Conservation (phyloP, 92 coral and sea anemone species). For the Epizoanthus rinbou region DNA sequence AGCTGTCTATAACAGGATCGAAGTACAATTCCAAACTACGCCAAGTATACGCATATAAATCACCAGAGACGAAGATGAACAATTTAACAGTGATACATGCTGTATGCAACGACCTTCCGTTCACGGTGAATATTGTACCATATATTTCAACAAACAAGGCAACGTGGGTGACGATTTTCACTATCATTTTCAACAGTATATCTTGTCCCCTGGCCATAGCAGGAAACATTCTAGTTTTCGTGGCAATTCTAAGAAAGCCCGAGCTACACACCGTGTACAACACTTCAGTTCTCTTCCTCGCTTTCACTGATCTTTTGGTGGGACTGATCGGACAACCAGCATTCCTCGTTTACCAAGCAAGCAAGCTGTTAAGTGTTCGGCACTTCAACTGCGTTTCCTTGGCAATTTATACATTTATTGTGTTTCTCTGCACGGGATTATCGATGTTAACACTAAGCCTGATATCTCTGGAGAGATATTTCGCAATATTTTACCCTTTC, state of each 20-base stretch:
- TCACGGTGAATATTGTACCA: conserved; percentile 64
- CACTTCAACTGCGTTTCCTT: conserved; percentile 40
- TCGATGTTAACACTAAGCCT: conserved; percentile 38
- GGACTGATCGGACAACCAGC: conserved; percentile 66
- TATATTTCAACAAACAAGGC: conserved; percentile 50
- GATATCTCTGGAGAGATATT: conserved; percentile 37
- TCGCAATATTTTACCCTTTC: conserved; percentile 47
- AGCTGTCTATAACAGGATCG: no score
- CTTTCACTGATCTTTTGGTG: conserved; percentile 62
- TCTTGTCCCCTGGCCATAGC: conserved; percentile 66
- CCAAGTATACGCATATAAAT: no score
- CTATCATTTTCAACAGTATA: conserved; percentile 67
- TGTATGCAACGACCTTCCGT: conserved; percentile 55
- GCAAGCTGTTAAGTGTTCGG: conserved; percentile 44
- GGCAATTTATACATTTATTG: conserved; percentile 40
- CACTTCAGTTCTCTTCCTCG: conserved; percentile 74
- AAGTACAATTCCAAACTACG: background rate
- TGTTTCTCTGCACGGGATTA: conserved; percentile 36
- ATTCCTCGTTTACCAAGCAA: conserved; percentile 72
- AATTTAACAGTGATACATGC: background rate
- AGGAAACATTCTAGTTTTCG: conserved; percentile 68
- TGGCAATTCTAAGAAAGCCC: conserved; percentile 70
- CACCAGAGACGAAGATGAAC: conserved; percentile 12
- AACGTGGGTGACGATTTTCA: conserved; percentile 57
- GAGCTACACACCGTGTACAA: conserved; percentile 75